phyloP scores from a whole-genome alignment of 1,140 invertebrate species.

The Grapholita molesta region DNA sequence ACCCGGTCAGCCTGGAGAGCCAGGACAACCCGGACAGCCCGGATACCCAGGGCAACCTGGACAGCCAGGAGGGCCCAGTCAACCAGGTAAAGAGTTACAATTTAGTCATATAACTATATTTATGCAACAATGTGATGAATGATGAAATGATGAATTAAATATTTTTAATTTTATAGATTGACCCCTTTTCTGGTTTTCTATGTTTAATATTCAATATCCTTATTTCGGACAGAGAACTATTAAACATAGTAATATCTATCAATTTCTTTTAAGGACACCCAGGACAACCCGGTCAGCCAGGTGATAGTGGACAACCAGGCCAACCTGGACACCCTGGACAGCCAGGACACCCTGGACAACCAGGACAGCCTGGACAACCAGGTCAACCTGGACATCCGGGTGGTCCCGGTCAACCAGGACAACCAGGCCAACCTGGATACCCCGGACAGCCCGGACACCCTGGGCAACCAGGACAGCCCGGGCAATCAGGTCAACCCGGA shows the following conservation, averaged over 20 bases:
- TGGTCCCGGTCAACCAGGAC: not conserved
- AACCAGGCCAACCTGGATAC: not conserved
- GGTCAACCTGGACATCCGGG: not conserved
- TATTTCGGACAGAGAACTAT: too few relatives aligned
- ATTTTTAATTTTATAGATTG: too few relatives aligned
- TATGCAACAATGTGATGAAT: too few relatives aligned
- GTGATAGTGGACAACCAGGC: too few relatives aligned
- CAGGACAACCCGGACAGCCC: not conserved
- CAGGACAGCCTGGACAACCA: not conserved
- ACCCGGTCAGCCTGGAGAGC: not conserved
- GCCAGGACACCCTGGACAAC: not conserved
- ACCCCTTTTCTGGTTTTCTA: too few relatives aligned
- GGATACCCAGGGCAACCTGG: not conserved
- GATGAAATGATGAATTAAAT: too few relatives aligned
- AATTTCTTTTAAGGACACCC: too few relatives aligned
- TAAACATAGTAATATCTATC: too few relatives aligned
- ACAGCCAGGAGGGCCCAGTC: too few relatives aligned
- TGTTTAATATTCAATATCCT: too few relatives aligned
- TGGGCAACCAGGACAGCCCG: constrained; percentile 14
- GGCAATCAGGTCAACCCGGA: constrained; percentile 27
- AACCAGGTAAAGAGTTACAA: too few relatives aligned
- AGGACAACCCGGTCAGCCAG: constrained; percentile 32
- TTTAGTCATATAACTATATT: too few relatives aligned
- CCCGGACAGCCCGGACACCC: constrained; percentile 19
- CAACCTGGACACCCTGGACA: constrained; percentile 20